Evolutionary conservation across 2,888 invertebrate genomes (phyloP).

Genomic region (Onthophagus sagittarius): DNA sequence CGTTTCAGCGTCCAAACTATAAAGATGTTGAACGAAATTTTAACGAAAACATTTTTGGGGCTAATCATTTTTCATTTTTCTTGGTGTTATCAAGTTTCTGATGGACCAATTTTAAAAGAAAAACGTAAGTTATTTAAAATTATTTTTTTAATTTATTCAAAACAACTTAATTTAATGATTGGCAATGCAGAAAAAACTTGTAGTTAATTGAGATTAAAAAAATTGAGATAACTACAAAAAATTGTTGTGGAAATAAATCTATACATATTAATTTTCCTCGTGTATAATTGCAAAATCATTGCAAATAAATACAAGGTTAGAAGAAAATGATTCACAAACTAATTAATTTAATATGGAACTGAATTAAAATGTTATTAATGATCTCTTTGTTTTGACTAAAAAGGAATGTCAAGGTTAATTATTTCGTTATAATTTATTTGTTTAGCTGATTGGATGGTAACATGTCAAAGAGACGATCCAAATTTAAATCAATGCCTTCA

Average conservation of each 20-base stretch:
- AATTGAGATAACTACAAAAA: not conserved
- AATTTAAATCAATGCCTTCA: constrained; percentile 54
- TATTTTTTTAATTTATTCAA: constrained; percentile 9
- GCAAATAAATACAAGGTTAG: not conserved
- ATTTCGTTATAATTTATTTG: constrained; percentile 26
- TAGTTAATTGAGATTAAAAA: not conserved
- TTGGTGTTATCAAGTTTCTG: constrained; percentile 34
- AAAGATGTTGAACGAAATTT: not conserved
- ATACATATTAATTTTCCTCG: no score
- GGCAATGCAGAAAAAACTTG: not conserved
- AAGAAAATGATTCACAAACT: not conserved
- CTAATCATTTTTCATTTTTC: not conserved
- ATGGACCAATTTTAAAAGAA: constrained; percentile 46
- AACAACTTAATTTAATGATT: not conserved
- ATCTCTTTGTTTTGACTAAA: not conserved
- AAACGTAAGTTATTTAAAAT: constrained; percentile 47
- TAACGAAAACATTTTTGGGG: not conserved
- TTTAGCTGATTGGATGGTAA: constrained; percentile 54
- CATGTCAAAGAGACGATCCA: constrained; percentile 52
- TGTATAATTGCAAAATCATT: no score
- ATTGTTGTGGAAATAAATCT: no score
- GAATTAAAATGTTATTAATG: not conserved
- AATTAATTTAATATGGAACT: not conserved
- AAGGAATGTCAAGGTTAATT: not conserved
- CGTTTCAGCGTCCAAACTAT: not conserved